Evolutionary conservation across 2,888 invertebrate species (phyloP), one percentile per base, ranked within the genome.

Genomic region (Scelioninae gen. 2): DNA sequence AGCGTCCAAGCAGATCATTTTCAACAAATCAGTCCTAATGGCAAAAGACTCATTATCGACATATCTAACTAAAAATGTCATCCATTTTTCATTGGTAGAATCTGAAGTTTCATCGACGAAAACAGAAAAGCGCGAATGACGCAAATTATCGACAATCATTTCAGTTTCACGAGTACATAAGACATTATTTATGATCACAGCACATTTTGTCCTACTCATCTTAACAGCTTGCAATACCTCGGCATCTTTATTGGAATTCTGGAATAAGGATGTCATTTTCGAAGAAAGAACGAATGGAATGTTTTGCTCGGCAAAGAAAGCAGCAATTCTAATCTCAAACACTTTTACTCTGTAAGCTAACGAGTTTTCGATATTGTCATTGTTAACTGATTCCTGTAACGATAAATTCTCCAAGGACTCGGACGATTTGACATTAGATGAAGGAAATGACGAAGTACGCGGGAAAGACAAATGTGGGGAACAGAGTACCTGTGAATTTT

Each of bases 301-400:
- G 31, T 31, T 31, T 2, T 31, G 3, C 11, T 43, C 43, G 2
- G 43, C 43, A 6, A 43, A n/a, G n/a, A 43, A 19, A 2, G 43
- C 19, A 19, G 43, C 43, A 19, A 43, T n/a, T 43, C 43, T 43
- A 4, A 43, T 43, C 11, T 43, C 19, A n/a, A 9, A 10, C 5
- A 2, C 19, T 43, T 43, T 43, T n/a, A 43, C 16, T 43, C 46
- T 3, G 25, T 25, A 3, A 25, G 25, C n/a, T n/a, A n/a, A n/a
- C n/a, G 4, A 25, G 6, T 4, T n/a, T n/a, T n/a, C n/a, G n/a
- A n/a, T n/a, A n/a, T n/a, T n/a, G n/a, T n/a, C n/a, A n/a, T n/a
- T n/a, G n/a, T n/a, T n/a, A n/a, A n/a, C n/a, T n/a, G n/a, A n/a
- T n/a, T n/a, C n/a, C n/a, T n/a, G n/a, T n/a, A n/a, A n/a, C n/a